These are phyloP conservation scores for Boloria euphrosyne DNA, from an alignment of 2,888 invertebrate genomes.

Conservation along the genomic window DNA sequence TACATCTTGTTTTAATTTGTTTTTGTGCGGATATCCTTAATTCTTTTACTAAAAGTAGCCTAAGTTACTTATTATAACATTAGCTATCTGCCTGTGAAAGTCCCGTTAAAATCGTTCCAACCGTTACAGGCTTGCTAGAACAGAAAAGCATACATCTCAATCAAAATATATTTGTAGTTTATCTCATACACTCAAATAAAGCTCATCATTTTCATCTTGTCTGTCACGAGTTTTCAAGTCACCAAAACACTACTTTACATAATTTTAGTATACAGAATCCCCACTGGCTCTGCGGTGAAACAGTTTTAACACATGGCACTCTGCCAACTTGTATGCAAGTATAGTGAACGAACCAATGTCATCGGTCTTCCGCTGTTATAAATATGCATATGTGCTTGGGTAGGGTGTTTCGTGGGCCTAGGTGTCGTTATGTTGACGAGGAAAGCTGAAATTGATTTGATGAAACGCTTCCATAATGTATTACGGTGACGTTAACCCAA, in stretches of 20 bases:
- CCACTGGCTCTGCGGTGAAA: constrained; percentile 26
- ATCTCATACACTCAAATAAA: neutral
- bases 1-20: no score
- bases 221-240: constrained; percentile 5
- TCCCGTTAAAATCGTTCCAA: no score
- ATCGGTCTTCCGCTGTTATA: constrained; percentile 42
- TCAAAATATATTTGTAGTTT: no score
- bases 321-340: constrained; percentile 42
- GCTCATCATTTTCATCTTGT: neutral
- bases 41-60: no score
- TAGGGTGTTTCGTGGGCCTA: constrained; percentile 8
- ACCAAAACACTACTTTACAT: constrained; percentile 22
- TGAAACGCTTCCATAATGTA: constrained; percentile 13
- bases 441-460: constrained; percentile 15
- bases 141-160: no score
- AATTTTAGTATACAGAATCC: constrained; percentile 23
- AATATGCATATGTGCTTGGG: constrained; percentile 31
- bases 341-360: constrained; percentile 42
- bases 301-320: constrained; percentile 41
- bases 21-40: no score
- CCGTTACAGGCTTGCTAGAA: no score
- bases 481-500: constrained; percentile 1
- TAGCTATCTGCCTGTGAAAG: no score
- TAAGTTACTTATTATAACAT: no score
- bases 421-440: constrained; percentile 11